phyloP scores from a whole-genome alignment of 2,888 invertebrate species.

The Eurytoma californica region DNA sequence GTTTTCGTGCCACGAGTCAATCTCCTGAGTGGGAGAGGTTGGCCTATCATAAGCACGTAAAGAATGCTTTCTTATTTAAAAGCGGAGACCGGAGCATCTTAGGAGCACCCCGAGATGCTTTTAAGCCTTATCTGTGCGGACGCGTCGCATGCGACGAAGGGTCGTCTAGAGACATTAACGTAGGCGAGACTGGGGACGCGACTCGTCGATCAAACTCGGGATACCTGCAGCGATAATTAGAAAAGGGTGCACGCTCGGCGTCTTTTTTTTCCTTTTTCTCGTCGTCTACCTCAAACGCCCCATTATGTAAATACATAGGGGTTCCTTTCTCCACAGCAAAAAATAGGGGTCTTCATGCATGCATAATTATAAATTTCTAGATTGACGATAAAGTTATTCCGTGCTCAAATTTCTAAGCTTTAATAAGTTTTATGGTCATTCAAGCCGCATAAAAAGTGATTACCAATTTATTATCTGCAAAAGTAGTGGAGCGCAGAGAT shows the following conservation, averaged over 20 bases:
- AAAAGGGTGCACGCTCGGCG: slow-evolving; percentile 60
- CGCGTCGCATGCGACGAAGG: slow-evolving; percentile 5
- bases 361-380: slow-evolving; percentile 39
- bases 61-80: slow-evolving; percentile 51
- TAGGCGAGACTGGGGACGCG: neutral
- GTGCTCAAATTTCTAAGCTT: slow-evolving; percentile 3
- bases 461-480: neutral
- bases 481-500: too few relatives aligned
- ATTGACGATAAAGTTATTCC: slow-evolving; percentile 15
- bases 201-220: neutral
- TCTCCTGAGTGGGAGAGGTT: neutral
- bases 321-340: neutral
- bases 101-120: slow-evolving; percentile 16
- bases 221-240: slow-evolving; percentile 64
- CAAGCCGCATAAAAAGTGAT: slow-evolving; percentile 8
- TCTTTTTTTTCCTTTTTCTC: slow-evolving; percentile 60
- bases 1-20: neutral
- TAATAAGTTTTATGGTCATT: slow-evolving; percentile 15
- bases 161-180: slow-evolving; percentile 30
- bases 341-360: neutral
- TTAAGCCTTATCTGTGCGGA: slow-evolving; percentile 35
- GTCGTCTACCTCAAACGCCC: slow-evolving; percentile 53
- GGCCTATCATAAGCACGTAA: slow-evolving; percentile 37
- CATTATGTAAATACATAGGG: slow-evolving; percentile 65
- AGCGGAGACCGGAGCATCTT: slow-evolving; percentile 3